Base-by-base conservation (phyloP, 2,888 invertebrate species). In the Glyphotaelius pellucidus region DNA sequence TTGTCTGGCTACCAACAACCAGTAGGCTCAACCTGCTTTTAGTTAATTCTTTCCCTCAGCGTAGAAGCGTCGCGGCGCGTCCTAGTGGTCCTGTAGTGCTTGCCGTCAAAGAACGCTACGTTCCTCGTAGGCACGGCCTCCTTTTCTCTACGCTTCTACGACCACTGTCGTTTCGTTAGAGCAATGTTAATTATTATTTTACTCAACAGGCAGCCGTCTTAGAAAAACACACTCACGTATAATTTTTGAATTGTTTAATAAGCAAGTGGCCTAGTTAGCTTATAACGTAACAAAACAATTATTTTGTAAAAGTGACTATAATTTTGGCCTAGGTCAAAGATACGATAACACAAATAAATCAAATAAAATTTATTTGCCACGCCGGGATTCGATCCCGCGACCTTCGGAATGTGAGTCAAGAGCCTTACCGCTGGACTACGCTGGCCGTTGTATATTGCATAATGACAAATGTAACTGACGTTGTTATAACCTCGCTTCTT, bases 111-210 rank as follows among this genome's bases (percentile, higher is more conserved):
- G 88, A 67, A 25, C n/a, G n/a, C 42, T n/a, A n/a, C 32, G 67
- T 15, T 52, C 19, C 88, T 86, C 42, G 83, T 83, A 88, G 32
- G 35, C 88, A 67, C 88, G 67, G 35, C 67, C 35, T 31, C 88
- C 30, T 79, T 7, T 5, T 67, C 25, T 67, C n/a, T 2, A 67
- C 67, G 67, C 67, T 2, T 67, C n/a, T 67, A 67, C 25, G 67
- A 7, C 67, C 67, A 52, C 88, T 31, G 52, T 67, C 52, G 88
- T 52, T 52, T 87, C 67, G 32, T 87, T 67, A 5, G 2, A 88
- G 67, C 19, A 88, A 88, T 67, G 35, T 88, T 88, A 67, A 88
- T 88, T 88, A 67, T 88, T 52, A 1, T 88, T 88, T 88, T 88
- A 32, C 67, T 52, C 67, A 32, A 15, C 32, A 31, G 35, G 67